Conservation (phyloP, 2,888 invertebrate species). For the Andrena bucephala region DNA sequence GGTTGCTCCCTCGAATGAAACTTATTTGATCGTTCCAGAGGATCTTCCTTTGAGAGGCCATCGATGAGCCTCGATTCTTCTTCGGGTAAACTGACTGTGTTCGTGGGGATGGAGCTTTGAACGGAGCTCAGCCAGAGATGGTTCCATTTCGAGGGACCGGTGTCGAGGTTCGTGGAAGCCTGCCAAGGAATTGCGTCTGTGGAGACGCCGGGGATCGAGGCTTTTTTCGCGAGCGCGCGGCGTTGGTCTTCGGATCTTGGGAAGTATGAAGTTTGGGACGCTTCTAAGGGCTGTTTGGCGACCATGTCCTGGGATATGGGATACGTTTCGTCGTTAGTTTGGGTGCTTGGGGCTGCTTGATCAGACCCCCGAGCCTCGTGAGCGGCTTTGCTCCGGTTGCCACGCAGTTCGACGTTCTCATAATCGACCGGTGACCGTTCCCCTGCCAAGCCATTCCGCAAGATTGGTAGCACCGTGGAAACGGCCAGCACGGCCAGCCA, state of each 20-base stretch:
- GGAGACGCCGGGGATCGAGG: not conserved
- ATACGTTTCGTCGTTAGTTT: slow-evolving; percentile 8
- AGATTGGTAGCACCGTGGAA: slow-evolving; percentile 67
- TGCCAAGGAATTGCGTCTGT: not conserved
- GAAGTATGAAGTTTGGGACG: not conserved
- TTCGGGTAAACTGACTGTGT: not conserved
- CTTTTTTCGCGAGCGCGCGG: not conserved
- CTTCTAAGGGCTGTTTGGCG: not conserved
- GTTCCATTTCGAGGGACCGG: not conserved
- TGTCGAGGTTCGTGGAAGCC: not conserved
- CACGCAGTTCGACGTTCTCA: slow-evolving; percentile 12
- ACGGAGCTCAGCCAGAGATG: not conserved
- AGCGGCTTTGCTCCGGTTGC: slow-evolving; percentile 26
- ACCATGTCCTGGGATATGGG: not conserved
- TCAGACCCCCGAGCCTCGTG: slow-evolving; percentile 7
- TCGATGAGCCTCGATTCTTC: not conserved
- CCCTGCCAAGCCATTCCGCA: slow-evolving; percentile 55
- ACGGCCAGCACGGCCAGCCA: slow-evolving; percentile 80
- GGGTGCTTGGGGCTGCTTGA: not conserved
- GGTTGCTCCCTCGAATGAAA: not conserved
- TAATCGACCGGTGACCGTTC: slow-evolving; percentile 46
- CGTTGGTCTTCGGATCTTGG: not conserved
- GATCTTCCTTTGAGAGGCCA: not conserved
- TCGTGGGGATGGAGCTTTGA: not conserved
- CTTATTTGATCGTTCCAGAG: not conserved